These are phyloP conservation scores for Python bivittatus DNA, from an alignment of 2,113 vertebrate genomes.

Conservation along the genomic window DNA sequence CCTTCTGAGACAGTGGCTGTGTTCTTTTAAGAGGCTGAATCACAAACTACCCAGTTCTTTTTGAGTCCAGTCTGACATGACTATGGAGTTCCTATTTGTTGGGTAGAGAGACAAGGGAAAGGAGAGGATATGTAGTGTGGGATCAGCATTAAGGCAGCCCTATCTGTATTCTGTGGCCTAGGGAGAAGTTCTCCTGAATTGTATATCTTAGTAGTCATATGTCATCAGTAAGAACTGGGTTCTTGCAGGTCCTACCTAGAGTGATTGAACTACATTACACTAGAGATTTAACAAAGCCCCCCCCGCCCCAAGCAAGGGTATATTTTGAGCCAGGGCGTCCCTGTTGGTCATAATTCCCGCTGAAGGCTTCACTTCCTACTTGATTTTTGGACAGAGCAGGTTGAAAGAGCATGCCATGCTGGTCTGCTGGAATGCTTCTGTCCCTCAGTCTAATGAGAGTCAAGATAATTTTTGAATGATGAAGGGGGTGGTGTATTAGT, in stretches of 20 bases:
- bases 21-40: neutral
- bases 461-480: neutral
- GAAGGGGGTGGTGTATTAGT: neutral
- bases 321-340: neutral
- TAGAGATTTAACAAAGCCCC: no score
- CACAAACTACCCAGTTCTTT: neutral
- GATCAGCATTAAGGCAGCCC: no score
- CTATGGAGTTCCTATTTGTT: neutral
- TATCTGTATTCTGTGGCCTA: neutral
- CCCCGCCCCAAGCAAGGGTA: no score
- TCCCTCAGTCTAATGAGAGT: neutral
- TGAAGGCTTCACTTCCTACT: neutral
- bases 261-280: no score
- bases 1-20: neutral
- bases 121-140: neutral
- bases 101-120: neutral
- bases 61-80: neutral
- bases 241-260: neutral
- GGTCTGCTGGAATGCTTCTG: neutral
- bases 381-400: neutral
- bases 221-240: no score
- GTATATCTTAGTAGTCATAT: neutral
- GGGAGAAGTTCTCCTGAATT: neutral
- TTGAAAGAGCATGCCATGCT: neutral
- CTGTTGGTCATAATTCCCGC: neutral